phyloP scores from a whole-genome alignment of 2,797 vertebrate species.

The Gouania willdenowi region DNA sequence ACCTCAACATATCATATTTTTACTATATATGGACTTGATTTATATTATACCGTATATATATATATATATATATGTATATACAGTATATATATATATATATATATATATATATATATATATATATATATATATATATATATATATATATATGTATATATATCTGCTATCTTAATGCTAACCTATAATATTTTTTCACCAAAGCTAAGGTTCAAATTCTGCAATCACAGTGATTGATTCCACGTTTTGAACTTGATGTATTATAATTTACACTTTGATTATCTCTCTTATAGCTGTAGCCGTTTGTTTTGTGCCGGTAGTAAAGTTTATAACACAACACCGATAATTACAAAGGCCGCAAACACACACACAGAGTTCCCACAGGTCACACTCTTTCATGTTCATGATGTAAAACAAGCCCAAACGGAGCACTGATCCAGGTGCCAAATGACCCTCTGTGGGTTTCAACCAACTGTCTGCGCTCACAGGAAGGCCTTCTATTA shows the following conservation, averaged over 20 bases:
- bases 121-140: too few species aligned
- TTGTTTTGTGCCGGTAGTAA: background rate
- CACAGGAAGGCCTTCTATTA: conserved; percentile 56
- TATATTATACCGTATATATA: too few species aligned
- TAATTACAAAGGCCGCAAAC: background rate
- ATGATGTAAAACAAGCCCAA: conserved; percentile 20
- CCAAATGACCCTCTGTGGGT: conserved; percentile 33
- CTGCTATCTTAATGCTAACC: too few species aligned
- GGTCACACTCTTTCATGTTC: conserved; percentile 12
- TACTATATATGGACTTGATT: too few species aligned
- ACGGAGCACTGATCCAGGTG: conserved; percentile 14
- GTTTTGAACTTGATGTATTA: background rate
- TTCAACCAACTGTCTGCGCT: conserved; percentile 47
- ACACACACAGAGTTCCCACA: background rate
- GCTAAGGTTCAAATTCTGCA: too few species aligned
- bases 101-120: too few species aligned
- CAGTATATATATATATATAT: too few species aligned
- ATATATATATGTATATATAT: too few species aligned
- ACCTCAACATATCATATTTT: too few species aligned
- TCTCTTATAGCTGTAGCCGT: background rate
- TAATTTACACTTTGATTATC: background rate
- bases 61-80: too few species aligned
- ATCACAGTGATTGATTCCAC: too few species aligned
- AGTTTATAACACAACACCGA: conserved; percentile 6
- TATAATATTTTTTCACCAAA: too few species aligned